phyloP scores from a whole-genome alignment of 2,113 vertebrate species.

The Thymallus thymallus region DNA sequence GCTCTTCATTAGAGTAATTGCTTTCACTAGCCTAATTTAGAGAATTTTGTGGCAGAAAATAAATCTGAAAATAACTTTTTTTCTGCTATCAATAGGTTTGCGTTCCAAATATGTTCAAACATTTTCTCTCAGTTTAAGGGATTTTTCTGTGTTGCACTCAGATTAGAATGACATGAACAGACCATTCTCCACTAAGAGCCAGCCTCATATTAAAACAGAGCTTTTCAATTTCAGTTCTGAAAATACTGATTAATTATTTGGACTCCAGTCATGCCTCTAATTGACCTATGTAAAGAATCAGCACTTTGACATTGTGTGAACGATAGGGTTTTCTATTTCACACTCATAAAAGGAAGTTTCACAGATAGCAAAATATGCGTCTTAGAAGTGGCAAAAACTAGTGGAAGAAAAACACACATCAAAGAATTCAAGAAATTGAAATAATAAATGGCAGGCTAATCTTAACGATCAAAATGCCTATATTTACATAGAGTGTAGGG shows the following conservation, averaged over 20 bases:
- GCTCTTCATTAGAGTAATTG: not conserved
- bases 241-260: slow-evolving; percentile 19
- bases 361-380: not conserved
- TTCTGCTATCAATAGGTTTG: no score
- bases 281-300: slow-evolving; percentile 12
- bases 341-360: not conserved
- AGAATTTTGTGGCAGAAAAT: no score
- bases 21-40: not conserved
- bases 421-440: not conserved
- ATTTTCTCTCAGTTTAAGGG: no score
- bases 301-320: slow-evolving; percentile 14
- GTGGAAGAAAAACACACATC: not conserved
- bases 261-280: slow-evolving; percentile 15
- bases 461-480: not conserved
- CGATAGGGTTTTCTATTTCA: slow-evolving; percentile 10
- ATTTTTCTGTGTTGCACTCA: no score
- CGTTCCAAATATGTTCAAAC: no score
- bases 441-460: slow-evolving; percentile 3
- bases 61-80: no score
- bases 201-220: not conserved
- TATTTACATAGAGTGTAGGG: slow-evolving; percentile 20
- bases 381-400: not conserved
- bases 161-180: not conserved
- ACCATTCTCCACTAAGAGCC: no score
- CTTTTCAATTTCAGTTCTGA: not conserved